Conservation (phyloP, 2,888 invertebrate species). For the Ernsta delagoae region DNA sequence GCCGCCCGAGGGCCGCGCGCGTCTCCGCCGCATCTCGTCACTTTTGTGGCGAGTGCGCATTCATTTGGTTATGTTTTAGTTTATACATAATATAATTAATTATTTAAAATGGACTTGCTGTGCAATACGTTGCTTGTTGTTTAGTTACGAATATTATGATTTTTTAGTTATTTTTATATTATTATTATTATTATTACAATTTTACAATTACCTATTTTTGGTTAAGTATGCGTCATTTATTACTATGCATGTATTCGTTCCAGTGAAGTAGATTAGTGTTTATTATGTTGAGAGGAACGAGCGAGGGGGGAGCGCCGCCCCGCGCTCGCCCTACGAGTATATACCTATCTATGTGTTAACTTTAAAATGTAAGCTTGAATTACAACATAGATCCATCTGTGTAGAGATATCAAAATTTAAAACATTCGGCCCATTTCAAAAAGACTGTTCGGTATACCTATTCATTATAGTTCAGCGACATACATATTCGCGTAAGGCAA, state of each 20-base stretch:
- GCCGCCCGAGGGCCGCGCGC: background rate
- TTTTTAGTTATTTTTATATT: conserved; percentile 48
- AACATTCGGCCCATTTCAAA: conserved; percentile 87
- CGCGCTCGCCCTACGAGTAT: conserved; percentile 43
- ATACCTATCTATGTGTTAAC: conserved; percentile 43
- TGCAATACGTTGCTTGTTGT: conserved; percentile 83
- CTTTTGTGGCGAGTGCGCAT: conserved; percentile 51
- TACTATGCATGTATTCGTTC: conserved; percentile 55
- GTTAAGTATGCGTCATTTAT: conserved; percentile 53
- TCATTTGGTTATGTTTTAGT: conserved; percentile 66
- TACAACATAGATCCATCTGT: conserved; percentile 73
- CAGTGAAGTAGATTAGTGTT: conserved; percentile 47
- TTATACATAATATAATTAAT: conserved; percentile 51
- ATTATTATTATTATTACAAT: conserved; percentile 31
- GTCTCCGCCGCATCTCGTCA: background rate
- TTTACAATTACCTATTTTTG: conserved; percentile 53
- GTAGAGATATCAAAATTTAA: conserved; percentile 81
- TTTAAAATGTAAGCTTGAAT: conserved; percentile 66
- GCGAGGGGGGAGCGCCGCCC: conserved; percentile 31
- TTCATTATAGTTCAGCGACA: conserved; percentile 75
- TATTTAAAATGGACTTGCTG: conserved; percentile 80
- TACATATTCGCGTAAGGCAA: conserved; percentile 66
- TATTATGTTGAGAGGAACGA: conserved; percentile 12
- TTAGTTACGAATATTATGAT: conserved; percentile 68
- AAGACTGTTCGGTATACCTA: conserved; percentile 89